phyloP scores from a whole-genome alignment of 2,888 invertebrate genomes.

The Stenurella melanura region DNA sequence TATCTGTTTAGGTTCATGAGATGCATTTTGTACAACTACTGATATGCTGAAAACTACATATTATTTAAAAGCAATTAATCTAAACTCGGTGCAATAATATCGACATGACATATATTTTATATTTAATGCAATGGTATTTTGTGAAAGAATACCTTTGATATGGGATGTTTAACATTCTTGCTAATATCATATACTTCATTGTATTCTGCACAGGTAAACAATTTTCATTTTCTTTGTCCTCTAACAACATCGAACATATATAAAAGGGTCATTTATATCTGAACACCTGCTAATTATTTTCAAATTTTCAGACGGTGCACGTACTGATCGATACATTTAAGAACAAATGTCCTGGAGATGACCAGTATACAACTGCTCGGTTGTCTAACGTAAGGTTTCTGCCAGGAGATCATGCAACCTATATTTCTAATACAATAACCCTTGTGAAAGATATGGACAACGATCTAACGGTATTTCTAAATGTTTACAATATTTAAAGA shows the following conservation, averaged over 20 bases:
- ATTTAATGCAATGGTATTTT: background rate
- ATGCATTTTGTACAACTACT: background rate
- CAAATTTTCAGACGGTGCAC: conserved; percentile 11
- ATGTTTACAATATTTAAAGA: background rate
- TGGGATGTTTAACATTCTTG: background rate
- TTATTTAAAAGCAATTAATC: conserved; percentile 22
- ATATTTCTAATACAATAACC: background rate
- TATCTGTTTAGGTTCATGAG: background rate
- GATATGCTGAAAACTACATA: background rate
- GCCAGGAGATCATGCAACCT: conserved; percentile 16
- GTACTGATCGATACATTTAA: conserved; percentile 25
- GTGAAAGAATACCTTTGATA: background rate
- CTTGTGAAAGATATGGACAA: background rate
- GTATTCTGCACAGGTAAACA: background rate
- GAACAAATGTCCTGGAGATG: conserved; percentile 17
- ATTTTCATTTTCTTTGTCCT: background rate
- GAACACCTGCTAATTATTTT: background rate
- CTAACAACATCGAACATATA: background rate
- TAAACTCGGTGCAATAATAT: background rate
- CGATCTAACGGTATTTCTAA: conserved; percentile 16
- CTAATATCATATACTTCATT: background rate
- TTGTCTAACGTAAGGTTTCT: background rate
- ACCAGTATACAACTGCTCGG: background rate
- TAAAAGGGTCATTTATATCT: background rate
- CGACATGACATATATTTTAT: background rate